Base-by-base conservation (phyloP, 2,888 invertebrate species). In the Idaea biselata region DNA sequence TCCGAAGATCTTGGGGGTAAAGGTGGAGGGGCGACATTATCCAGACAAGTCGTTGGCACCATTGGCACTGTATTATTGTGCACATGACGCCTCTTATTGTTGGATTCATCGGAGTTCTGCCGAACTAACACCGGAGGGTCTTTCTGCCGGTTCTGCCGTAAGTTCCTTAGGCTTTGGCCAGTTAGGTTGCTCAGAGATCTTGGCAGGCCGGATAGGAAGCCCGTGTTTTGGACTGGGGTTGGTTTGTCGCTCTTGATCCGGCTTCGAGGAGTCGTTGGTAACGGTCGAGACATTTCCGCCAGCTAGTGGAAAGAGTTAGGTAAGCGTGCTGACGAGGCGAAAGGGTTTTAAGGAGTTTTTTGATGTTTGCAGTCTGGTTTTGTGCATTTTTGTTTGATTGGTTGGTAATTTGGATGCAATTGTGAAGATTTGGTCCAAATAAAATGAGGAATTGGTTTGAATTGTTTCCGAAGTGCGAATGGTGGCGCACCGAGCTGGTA, bases 111-210 rank as follows among this genome's bases (percentile, higher is more conserved):
- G 0, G 88, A 88, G 69, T 83, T 83, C 69, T 88, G 89, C 0
- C 88, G 65, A 5, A 86, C 73, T 0, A 88, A 67, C 8, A 44
- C 14, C 0, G 87, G 87, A 5, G 87, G 83, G 3, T 78, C 75
- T 62, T 77, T 78, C 63, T 85, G 83, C 0, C 85, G 68, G n/a
- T 82, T 77, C 60, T 86, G 85, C 0, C 91, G 76, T 0, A 92
- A 73, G 65, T 89, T 87, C 7, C 89, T 69, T 0, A 91, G 66
- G 65, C 89, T 89, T 76, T 93, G 93, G 0, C 91, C 91, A 18
- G 93, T 93, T 17, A 93, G 83, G 75, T 91, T 92, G 81, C 89
- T 89, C 5, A 93, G 81, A 0, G 92, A 91, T 0, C 93, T 71
- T 0, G 93, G 93, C 11, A 93, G 80, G 0, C 88, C 91, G 80